Base-by-base conservation (phyloP, 2,888 invertebrate species). In the Prenolepis imparis region DNA sequence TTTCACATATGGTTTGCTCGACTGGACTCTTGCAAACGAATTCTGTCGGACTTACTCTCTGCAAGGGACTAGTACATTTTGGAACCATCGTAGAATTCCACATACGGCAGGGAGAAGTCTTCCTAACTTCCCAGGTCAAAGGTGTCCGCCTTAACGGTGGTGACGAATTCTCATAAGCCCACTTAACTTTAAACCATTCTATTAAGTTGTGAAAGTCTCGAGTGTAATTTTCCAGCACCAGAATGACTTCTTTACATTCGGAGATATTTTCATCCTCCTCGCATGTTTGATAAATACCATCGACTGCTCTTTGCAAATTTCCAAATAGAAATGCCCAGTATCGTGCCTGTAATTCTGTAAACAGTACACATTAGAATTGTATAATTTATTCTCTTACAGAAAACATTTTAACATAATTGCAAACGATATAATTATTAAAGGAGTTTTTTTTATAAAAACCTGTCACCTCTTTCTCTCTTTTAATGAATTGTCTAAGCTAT, bases 291-390 rank as follows among this genome's bases (percentile, higher is more conserved):
- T 99, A 99, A 87, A 99, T 98, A 95, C 98, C 98, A 90, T 98
- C 98, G 64, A 98, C 98, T 55, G 99, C 98, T 90, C 98, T 95
- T 94, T 98, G 98, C 78, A 99, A 95, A 95, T 99, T 99, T 52
- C 99, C 99, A 95, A 99, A 99, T 67, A 99, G 95, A 91, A 98
- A 96, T 0, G 98, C 98, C 99, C 99, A 99, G 94, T 99, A 99
- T 57, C 99, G 95, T 0, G 99, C 98, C 87, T 98, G 96, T 9
- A 98, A 95, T 95, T 99, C 99, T 66, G 87, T 41, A 64, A 39
- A 59, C 3, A 61, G 8, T 24, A 48, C 1, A 59, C 0, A 57
- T 24, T 44, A 70, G 78, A 78, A 18, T 72, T 63, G 36, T 36
- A 52, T 24, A 15, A 63, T 63, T 12, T 48, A 18, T n/a, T 0